Base-by-base conservation (phyloP, 2,797 vertebrate species). In the Fringilla coelebs region DNA sequence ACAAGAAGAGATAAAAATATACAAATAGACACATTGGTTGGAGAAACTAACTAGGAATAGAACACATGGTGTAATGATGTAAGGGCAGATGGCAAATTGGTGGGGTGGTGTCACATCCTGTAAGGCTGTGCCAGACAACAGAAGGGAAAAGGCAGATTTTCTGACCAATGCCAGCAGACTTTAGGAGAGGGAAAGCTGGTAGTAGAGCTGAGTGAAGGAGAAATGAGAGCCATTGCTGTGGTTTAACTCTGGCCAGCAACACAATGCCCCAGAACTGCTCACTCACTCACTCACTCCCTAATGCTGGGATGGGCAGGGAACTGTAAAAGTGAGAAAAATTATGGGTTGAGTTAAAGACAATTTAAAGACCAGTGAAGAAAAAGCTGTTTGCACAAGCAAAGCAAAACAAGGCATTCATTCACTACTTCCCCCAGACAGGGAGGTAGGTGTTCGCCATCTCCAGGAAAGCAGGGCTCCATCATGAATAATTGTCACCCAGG, bases 11-110 rank as follows among this genome's bases (percentile, higher is more conserved):
- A 67, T 4, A 90, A 85, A 70, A 34, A 71, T n/a, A 79, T 0
- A 77, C 17, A 89, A 67, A 79, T 16, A 55, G 2, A 38, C 0
- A 12, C 20, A 71, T 1, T 25, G 21, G 17, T 34, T 90, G n/a
- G 54, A 89, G 49, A 94, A 58, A 73, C 18, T 71, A 79, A 52
- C 14, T 29, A 13, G 32, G 26, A 89, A 61, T 36, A 80, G 87
- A 89, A 34, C 32, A 77, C 57, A 83, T 9, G 43, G 38, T 15
- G 31, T 18, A 61, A 51, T 16, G 46, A 84, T 65, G 41, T 62
- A 73, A 90, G 51, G 83, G 61, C 94, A 96, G 93, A 95, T 94
- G 93, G 93, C 67, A 75, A 79, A 89, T 87, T 52, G 79, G 52
- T n/a, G 31, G 54, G 52, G 52, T 85, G 31, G 60, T 90, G 85